phyloP scores from a whole-genome alignment of 2,888 invertebrate genomes.

The Hypolimnas misippus region DNA sequence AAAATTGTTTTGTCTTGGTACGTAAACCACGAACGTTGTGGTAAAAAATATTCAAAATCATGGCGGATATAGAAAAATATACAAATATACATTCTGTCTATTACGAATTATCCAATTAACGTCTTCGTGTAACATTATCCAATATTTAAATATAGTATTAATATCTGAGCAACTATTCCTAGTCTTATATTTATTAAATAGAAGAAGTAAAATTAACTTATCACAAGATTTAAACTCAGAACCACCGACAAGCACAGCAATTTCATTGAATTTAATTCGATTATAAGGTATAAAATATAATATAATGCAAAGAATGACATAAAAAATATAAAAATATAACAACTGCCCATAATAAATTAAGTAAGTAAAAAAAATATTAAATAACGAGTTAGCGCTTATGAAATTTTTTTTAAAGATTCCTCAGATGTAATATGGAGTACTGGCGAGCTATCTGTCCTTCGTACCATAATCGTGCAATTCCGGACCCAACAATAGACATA shows the following conservation, averaged over 20 bases:
- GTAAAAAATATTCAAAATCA: too few relatives aligned
- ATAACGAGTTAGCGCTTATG: conserved; percentile 12
- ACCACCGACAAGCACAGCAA: conserved; percentile 2
- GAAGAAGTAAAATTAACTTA: too few relatives aligned
- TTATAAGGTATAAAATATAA: conserved; percentile 12
- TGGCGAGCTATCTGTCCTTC: conserved; percentile 10
- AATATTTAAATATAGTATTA: too few relatives aligned
- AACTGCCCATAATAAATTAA: conserved; percentile 12
- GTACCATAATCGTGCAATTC: conserved; percentile 25
- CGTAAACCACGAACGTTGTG: too few relatives aligned
- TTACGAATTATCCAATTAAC: too few relatives aligned
- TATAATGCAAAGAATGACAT: conserved; percentile 14
- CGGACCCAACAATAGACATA: conserved; percentile 19
- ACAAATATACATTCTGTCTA: too few relatives aligned
- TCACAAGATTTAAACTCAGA: too few relatives aligned
- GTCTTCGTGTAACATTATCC: too few relatives aligned
- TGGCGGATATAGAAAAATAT: too few relatives aligned
- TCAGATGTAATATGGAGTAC: conserved; percentile 13
- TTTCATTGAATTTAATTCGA: conserved; percentile 6
- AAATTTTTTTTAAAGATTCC: conserved; percentile 24
- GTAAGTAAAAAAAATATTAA: conserved; percentile 4
- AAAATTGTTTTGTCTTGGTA: too few relatives aligned
- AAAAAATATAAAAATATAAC: conserved; percentile 14
- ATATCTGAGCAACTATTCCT: too few relatives aligned
- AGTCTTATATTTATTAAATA: too few relatives aligned